Evolutionary conservation across 1,140 invertebrate genomes (phyloP), one percentile per base, ranked within the genome.

Genomic region (Matsumurasca onukii): DNA sequence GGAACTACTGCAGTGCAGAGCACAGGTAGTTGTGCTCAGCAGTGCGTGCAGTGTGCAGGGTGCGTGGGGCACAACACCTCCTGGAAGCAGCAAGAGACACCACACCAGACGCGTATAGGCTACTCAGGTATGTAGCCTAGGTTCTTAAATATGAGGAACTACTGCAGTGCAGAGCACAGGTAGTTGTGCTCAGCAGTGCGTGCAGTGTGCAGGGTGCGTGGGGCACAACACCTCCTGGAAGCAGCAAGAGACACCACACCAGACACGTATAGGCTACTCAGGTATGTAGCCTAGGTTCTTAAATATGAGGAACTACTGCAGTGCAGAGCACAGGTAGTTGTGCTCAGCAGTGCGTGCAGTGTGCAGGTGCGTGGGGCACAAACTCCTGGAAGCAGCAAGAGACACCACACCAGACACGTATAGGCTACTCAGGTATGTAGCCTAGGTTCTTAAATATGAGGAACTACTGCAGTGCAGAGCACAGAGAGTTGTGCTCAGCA

Each of bases 261-360:
- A 59, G 55, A 70, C 17, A 39, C 57, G 15, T 70, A 67, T 45
- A 66, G 65, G 48, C 29, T 24, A 3, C 39, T 57, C 27, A 30
- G 69, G 13, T 59, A 62, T 20, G 24, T 45, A 30, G n/a, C n/a
- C n/a, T n/a, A n/a, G n/a, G n/a, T n/a, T n/a, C n/a, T n/a, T n/a
- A n/a, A n/a, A n/a, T n/a, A n/a, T 86, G 78, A 78, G 82, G 20
- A 80, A 79, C 45, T 87, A 87, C 66, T 87, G 86, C 72, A 79
- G 76, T 15, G 49, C 61, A 17, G 69, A 73, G 17, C 85, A 87
- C 71, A 77, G 77, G 0, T 76, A 77, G 22, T 55, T 86, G 3
- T 87, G 85, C 75, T 73, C 72, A 27, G 64, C 72, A 9, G 70
- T 81, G 29, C 66, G 27, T 20, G 69, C 75, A 15, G 73, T 77